Evolutionary conservation across 2,113 vertebrate species (phyloP).

Genomic region (Bos javanicus): DNA sequence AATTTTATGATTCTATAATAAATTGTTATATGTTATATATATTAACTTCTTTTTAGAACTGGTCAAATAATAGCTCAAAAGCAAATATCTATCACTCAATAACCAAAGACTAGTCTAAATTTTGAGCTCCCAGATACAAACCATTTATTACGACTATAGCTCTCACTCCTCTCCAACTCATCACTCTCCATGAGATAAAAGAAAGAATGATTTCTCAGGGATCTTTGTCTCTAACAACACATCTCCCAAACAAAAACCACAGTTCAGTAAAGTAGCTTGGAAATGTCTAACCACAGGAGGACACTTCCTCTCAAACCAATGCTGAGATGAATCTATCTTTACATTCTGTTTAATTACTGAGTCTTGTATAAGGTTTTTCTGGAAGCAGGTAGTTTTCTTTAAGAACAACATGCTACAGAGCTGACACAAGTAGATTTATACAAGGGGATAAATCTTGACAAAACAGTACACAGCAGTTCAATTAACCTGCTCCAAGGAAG

Average conservation of each 20-base stretch:
- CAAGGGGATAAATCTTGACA: slow-evolving; percentile 75
- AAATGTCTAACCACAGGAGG: background rate
- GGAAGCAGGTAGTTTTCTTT: slow-evolving; percentile 42
- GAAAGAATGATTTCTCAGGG: background rate
- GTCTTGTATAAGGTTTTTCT: slow-evolving; percentile 29
- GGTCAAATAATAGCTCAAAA: background rate
- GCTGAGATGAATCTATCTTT: background rate
- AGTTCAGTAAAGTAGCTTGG: background rate
- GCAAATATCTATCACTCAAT: background rate
- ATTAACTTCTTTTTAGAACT: background rate
- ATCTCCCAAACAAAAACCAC: background rate
- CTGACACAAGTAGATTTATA: slow-evolving; percentile 73
- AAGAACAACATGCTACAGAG: slow-evolving; percentile 36
- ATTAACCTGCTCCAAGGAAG: slow-evolving; percentile 76
- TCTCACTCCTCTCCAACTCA: background rate
- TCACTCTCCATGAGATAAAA: background rate
- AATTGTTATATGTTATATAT: background rate
- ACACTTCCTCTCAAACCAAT: background rate
- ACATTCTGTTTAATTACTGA: slow-evolving; percentile 39
- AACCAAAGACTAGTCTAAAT: background rate
- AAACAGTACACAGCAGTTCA: slow-evolving; percentile 73
- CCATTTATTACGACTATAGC: background rate
- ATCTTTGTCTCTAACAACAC: background rate
- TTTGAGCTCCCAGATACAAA: background rate
- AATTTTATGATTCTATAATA: background rate